Base-by-base conservation (phyloP, 1,140 invertebrate species). In the Hycleus phaleratus region DNA sequence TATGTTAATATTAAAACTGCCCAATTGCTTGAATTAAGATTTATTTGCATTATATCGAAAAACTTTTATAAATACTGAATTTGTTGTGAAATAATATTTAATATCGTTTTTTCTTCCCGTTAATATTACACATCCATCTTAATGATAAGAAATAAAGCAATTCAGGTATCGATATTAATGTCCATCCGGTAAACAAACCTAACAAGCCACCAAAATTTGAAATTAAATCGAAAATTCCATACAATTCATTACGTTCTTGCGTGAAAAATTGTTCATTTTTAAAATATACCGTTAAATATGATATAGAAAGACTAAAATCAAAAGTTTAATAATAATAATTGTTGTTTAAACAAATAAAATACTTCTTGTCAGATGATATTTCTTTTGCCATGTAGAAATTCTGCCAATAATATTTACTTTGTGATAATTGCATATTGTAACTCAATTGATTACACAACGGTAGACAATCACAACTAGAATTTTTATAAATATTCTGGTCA, bases 131-230 rank as follows among this genome's bases (percentile, higher is more conserved):
- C 4, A 32, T 32, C 32, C 32, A 32, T 56, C 78, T 71, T 4
- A 80, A 64, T 0, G 78, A 76, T 25, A 77, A 74, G 62, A 79
- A 81, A 57, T 82, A 82, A 24, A 81, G 61, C 7, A 82, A 71
- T 65, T 82, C 81, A 26, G 80, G 72, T 12, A 82, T 71, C 46
- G 78, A 80, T 5, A 82, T 60, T 38, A 79, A 71, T 3, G 80
- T 81, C 67, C 85, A 84, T 7, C 84, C 83, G 71, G 83, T 80
- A 59, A 83, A 84, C 2, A 85, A 74, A 3, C 83, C 82, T 2
- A 83, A 75, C 11, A 85, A 72, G 49, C 83, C 83, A 4, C 84
- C 84, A 56, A 81, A 81, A 63, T 83, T 84, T 9, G 83, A 78
- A 82, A 85, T 74, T 63, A 85, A 80, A 55, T 83, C 82, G 0